Base-by-base conservation (phyloP, 2,113 vertebrate species). In the Apodemus speciosus region DNA sequence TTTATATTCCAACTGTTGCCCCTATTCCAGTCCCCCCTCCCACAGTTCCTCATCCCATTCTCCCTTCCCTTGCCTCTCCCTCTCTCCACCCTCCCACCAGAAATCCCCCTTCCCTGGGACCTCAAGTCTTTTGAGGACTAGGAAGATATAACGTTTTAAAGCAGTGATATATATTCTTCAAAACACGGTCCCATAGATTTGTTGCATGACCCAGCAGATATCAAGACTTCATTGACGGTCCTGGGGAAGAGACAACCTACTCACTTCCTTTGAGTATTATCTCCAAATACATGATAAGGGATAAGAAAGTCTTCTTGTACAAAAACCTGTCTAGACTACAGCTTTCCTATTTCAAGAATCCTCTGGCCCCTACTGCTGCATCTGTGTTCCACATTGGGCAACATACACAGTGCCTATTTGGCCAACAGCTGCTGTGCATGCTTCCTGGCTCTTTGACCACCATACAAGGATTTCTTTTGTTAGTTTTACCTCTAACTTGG, bases 361-460 rank as follows among this genome's bases (percentile, higher is more conserved):
- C 18, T 27, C 86, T 32, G 66, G 3, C 30, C 5, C 15, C 25
- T 16, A 18, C 1, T 16, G 15, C 51, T 10, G 60, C 9, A 72
- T 32, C 25, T 30, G 60, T n/a, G 6, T 20, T 10, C 5, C 72
- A 4, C 35, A 56, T 11, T 11, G 30, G 49, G 23, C n/a, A 4
- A 13, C 20, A 14, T 51, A 46, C 4, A 90, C 15, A 21, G 4
- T 6, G 32, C 9, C 14, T 18, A 7, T 25, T 32, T 46, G 9
- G 9, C n/a, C n/a, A 7, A 32, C 25, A 53, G 72, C 0, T 51
- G 7, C 2, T 38, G 3, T 8, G 9, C 8, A 27, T 2, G 4
- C 21, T 16, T 0, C 11, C 40, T 76, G 25, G 6, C 23, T 90
- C 53, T 32, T 3, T 3, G 40, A 9, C 62, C 30, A 83, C 15